phyloP scores from a whole-genome alignment of 2,888 invertebrate species.

The Bombylius discolor region DNA sequence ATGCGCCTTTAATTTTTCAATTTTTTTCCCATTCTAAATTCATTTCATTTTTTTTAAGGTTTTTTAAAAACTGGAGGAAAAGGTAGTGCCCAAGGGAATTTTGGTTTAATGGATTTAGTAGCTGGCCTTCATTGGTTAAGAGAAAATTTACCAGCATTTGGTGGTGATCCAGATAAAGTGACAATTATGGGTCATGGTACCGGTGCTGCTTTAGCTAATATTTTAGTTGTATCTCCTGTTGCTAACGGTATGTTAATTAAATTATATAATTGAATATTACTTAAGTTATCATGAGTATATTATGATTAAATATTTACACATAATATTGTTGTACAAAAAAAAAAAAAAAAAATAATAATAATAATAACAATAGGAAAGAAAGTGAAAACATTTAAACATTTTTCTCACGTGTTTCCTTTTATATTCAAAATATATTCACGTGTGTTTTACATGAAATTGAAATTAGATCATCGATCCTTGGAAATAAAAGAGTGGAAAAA shows the following conservation, averaged over 20 bases:
- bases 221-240: constrained; percentile 89
- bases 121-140: constrained; percentile 94
- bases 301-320: too few species aligned
- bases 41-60: constrained; percentile 38
- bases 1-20: too few species aligned
- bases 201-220: constrained; percentile 92
- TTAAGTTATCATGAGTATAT: background rate
- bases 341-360: too few species aligned
- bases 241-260: constrained; percentile 58
- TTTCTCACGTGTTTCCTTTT: too few species aligned
- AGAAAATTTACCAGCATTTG: constrained; percentile 88
- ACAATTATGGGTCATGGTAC: constrained; percentile 94
- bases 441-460: too few species aligned
- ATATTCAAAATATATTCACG: too few species aligned
- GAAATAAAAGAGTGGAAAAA: too few species aligned
- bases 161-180: constrained; percentile 85
- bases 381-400: too few species aligned
- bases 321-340: too few species aligned
- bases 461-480: too few species aligned
- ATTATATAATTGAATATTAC: background rate
- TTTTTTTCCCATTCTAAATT: too few species aligned
- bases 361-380: too few species aligned
- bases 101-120: constrained; percentile 82
- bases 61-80: constrained; percentile 83
- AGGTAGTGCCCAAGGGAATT: constrained; percentile 81